phyloP scores from a whole-genome alignment of 2,113 vertebrate genomes.

The Plotosus lineatus region DNA sequence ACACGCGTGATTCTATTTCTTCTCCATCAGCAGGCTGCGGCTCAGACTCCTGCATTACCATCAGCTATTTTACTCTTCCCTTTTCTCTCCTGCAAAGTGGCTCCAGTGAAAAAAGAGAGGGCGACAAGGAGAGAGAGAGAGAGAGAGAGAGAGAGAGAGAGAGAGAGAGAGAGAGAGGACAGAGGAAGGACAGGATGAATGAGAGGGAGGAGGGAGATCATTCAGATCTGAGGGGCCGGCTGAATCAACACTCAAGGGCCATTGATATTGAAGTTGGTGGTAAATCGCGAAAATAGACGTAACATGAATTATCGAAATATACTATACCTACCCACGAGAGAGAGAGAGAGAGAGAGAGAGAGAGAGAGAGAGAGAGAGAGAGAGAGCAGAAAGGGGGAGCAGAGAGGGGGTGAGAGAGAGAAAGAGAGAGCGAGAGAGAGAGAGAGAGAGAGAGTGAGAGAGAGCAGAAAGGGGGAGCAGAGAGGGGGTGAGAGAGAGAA shows the following conservation, averaged over 20 bases:
- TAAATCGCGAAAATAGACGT: conserved; percentile 4
- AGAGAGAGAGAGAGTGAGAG: background rate
- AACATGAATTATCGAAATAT: conserved; percentile 1
- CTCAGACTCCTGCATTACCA: background rate
- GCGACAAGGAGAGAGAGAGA: background rate
- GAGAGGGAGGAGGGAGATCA: background rate
- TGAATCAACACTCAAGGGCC: conserved; percentile 23
- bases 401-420: background rate
- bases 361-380: background rate
- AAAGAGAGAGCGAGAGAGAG: background rate
- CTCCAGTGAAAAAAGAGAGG: background rate
- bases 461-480: too few relatives aligned
- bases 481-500: background rate
- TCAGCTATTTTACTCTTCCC: background rate
- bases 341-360: background rate
- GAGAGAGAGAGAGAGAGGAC: background rate
- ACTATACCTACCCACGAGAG: background rate
- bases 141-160: background rate
- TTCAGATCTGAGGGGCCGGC: conserved; percentile 10
- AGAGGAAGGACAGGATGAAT: background rate
- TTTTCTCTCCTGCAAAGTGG: background rate
- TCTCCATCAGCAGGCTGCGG: background rate
- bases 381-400: too few relatives aligned
- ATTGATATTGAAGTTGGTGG: conserved; percentile 24
- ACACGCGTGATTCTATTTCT: background rate